phyloP scores from a whole-genome alignment of 2,888 invertebrate genomes.

The Dione vanillae region DNA sequence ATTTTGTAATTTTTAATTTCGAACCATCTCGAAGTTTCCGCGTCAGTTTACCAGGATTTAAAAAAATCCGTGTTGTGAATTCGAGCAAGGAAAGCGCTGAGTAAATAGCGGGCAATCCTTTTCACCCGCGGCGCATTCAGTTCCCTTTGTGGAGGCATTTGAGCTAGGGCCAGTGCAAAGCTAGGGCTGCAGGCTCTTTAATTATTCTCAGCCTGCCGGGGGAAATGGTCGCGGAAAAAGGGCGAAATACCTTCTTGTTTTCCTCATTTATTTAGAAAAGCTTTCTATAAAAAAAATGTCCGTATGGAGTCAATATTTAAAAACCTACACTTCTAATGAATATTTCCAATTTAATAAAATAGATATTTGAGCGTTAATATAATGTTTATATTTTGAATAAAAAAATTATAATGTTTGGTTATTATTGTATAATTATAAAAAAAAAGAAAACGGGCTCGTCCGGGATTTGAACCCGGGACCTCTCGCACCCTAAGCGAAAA shows the following conservation, averaged over 20 bases:
- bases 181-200: constrained; percentile 67
- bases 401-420: no score
- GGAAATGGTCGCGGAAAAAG: constrained; percentile 56
- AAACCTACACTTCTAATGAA: neutral
- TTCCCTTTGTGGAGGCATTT: constrained; percentile 67
- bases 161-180: constrained; percentile 68
- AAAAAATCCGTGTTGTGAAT: constrained; percentile 49
- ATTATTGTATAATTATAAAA: neutral
- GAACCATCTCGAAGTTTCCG: constrained; percentile 37
- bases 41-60: constrained; percentile 48
- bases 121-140: constrained; percentile 68
- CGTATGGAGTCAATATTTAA: constrained; percentile 9
- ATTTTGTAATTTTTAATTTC: constrained; percentile 29
- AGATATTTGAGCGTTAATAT: neutral
- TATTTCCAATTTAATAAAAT: no score
- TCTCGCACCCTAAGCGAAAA: constrained; percentile 85
- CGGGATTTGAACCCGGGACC: constrained; percentile 86
- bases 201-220: constrained; percentile 70
- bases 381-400: no score
- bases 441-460: constrained; percentile 75
- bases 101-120: constrained; percentile 64
- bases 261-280: constrained; percentile 46
- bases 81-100: constrained; percentile 54
- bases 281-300: constrained; percentile 41
- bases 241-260: constrained; percentile 55